Percentiles rank a stretch among this genome's conserved stretches.
Conservation (phyloP, 2,797 vertebrate genomes). For the Nothura maculosa region DNA sequence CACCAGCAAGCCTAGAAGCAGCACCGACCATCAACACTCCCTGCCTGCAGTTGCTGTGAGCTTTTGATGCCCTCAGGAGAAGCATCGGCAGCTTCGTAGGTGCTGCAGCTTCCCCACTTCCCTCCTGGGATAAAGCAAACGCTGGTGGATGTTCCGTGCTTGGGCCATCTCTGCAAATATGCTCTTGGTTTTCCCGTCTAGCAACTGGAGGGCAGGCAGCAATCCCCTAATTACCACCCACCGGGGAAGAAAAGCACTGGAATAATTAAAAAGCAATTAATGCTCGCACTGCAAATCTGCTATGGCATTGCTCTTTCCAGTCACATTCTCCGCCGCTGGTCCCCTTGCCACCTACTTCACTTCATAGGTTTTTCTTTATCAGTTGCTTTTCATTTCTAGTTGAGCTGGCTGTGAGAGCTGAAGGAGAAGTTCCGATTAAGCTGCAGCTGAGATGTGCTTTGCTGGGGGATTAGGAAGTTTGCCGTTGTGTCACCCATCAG, state of each 20-base stretch:
- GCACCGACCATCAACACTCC: background rate
- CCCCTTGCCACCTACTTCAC: background rate
- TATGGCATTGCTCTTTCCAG: background rate
- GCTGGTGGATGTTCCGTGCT: background rate
- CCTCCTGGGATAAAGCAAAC: background rate
- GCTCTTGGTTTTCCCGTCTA: background rate
- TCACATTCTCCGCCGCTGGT: background rate
- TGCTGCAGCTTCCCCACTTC: background rate
- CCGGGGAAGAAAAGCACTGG: background rate
- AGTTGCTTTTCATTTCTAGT: conserved; percentile 42
- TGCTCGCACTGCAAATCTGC: background rate
- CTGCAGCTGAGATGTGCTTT: conserved; percentile 33
- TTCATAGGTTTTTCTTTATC: conserved; percentile 27
- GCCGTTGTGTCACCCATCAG: conserved; percentile 1
- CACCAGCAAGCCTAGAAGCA: background rate
- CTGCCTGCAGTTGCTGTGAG: background rate
- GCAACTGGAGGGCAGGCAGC: background rate
- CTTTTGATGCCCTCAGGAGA: background rate
- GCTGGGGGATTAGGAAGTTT: conserved; percentile 12
- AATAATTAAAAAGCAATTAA: conserved; percentile 56
- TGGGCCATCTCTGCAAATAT: background rate
- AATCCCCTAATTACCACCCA: background rate
- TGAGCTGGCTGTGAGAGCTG: background rate
- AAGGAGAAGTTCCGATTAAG: conserved; percentile 47
- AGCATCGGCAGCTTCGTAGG: background rate